phyloP scores from a whole-genome alignment of 2,797 vertebrate genomes.

The Megalops cyprinoides region DNA sequence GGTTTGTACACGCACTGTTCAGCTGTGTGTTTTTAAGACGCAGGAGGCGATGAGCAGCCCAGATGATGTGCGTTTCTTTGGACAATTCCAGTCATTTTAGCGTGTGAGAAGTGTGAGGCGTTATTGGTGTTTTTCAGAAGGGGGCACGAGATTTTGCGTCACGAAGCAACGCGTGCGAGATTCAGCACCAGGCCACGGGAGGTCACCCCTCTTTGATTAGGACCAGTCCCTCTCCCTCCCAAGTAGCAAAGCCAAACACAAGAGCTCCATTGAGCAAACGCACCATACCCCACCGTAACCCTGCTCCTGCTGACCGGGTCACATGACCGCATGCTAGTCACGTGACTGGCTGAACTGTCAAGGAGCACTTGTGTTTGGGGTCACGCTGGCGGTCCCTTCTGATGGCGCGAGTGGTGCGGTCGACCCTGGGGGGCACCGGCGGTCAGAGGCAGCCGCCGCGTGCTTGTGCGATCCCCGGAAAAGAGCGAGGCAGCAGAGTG shows the following conservation, averaged over 20 bases:
- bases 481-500: background rate
- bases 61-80: background rate
- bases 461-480: background rate
- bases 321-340: too few relatives aligned
- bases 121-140: background rate
- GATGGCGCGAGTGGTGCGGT: background rate
- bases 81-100: conserved; percentile 6
- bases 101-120: background rate
- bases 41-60: conserved; percentile 3
- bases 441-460: background rate
- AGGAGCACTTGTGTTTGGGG: too few relatives aligned
- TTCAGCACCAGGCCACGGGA: background rate
- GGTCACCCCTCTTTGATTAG: conserved; percentile 7
- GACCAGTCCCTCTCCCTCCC: background rate
- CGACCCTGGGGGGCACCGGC: too few relatives aligned
- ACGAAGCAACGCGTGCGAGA: background rate
- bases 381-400: background rate
- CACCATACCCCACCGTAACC: background rate
- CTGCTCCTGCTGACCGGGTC: background rate
- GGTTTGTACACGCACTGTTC: background rate
- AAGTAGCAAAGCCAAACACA: background rate
- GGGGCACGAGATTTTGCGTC: background rate
- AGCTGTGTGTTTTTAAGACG: conserved; percentile 8
- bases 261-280: background rate
- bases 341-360: background rate